Evolutionary conservation across 2,113 vertebrate genomes (phyloP).

Genomic region (Rhinolophus ferrumequinum): DNA sequence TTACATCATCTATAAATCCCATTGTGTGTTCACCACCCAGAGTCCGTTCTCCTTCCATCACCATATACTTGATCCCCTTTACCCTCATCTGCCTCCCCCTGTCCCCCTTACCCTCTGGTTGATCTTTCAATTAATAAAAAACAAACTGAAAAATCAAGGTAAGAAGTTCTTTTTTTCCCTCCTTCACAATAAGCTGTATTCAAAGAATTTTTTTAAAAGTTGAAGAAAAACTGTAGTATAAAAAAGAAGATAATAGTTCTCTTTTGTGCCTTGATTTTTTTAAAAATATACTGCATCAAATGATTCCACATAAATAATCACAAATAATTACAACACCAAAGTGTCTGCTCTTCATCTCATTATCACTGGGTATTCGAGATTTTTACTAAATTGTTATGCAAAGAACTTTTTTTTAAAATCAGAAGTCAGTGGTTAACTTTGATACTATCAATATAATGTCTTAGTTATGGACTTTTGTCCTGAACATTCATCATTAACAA

Average conservation of each 20-base stretch:
- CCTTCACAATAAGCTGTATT: conserved; percentile 59
- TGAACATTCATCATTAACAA: not conserved
- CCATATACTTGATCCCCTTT: too few relatives aligned
- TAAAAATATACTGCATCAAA: conserved; percentile 62
- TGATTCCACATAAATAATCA: conserved; percentile 29
- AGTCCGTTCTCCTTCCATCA: too few relatives aligned
- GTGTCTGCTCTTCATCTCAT: conserved; percentile 50
- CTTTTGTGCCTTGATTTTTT: conserved; percentile 75
- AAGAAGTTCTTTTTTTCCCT: not conserved
- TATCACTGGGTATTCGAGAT: not conserved
- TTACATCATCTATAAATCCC: too few relatives aligned
- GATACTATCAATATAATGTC: not conserved
- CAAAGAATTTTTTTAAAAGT: not conserved
- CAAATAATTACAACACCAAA: conserved; percentile 47
- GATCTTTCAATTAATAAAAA: conserved; percentile 66
- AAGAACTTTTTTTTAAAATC: not conserved
- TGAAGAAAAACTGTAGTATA: not conserved
- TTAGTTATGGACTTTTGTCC: not conserved
- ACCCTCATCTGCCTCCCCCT: too few relatives aligned
- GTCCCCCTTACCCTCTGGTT: too few relatives aligned
- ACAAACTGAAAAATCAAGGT: conserved; percentile 69
- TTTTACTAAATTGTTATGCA: conserved; percentile 6
- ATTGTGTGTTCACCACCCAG: too few relatives aligned
- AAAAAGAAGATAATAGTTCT: conserved; percentile 55
- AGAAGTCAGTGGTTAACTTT: not conserved